These are phyloP conservation scores for Nymphicus hollandicus DNA, from an alignment of 2,113 vertebrate species.

Conservation along the genomic window DNA sequence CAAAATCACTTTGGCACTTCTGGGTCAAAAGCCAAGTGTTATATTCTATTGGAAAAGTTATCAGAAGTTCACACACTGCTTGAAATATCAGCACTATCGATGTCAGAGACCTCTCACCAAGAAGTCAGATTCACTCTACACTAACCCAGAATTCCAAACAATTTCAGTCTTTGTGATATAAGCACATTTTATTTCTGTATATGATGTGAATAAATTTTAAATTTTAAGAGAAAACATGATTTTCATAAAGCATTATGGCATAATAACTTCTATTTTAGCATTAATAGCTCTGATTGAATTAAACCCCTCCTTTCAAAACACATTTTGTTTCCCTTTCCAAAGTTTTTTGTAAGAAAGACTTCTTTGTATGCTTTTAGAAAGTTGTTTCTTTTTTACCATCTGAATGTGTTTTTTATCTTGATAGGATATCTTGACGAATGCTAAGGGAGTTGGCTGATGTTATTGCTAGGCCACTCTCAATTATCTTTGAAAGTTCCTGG, in stretches of 20 bases:
- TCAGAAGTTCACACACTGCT: background rate
- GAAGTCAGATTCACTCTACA: background rate
- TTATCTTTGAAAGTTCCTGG: background rate
- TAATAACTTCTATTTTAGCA: background rate
- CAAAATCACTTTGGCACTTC: background rate
- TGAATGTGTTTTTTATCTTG: background rate
- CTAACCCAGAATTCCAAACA: background rate
- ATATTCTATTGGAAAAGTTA: background rate
- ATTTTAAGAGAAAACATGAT: background rate
- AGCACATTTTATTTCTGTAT: background rate
- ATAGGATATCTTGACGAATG: background rate
- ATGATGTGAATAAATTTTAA: background rate
- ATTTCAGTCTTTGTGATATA: background rate
- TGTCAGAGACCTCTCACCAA: background rate
- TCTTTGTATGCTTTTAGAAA: background rate
- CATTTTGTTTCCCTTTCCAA: background rate
- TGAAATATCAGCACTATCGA: background rate
- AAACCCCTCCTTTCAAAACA: background rate
- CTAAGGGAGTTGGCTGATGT: background rate
- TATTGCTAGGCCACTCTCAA: background rate
- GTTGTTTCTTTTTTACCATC: background rate
- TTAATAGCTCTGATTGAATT: background rate
- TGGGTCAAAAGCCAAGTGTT: constrained; percentile 30
- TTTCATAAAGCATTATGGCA: background rate
- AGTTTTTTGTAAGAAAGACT: background rate